These are phyloP conservation scores for Dromaius novaehollandiae DNA, from an alignment of 2,113 vertebrate genomes.

Conservation along the genomic window DNA sequence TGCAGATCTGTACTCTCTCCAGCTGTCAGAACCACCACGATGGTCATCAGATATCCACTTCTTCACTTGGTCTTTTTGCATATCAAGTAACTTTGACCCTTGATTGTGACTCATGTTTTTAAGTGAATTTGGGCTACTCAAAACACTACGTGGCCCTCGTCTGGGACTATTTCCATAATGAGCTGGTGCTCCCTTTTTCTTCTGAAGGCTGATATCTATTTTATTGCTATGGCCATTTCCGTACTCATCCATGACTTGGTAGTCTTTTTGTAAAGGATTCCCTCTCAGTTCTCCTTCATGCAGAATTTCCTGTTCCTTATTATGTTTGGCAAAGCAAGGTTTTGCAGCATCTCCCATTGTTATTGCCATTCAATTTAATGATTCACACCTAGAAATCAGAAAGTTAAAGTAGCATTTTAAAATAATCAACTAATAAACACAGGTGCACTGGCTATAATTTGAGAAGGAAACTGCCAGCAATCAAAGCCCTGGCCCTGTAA, in stretches of 20 bases:
- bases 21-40: slow-evolving; percentile 72
- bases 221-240: slow-evolving; percentile 76
- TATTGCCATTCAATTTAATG: slow-evolving; percentile 51
- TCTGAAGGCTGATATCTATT: slow-evolving; percentile 74
- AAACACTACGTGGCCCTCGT: slow-evolving; percentile 69
- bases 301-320: slow-evolving; percentile 71
- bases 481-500: not conserved
- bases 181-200: slow-evolving; percentile 73
- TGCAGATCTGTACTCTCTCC: slow-evolving; percentile 79
- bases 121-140: slow-evolving; percentile 76
- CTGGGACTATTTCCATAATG: slow-evolving; percentile 78
- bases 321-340: slow-evolving; percentile 76
- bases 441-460: not conserved
- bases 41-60: slow-evolving; percentile 79
- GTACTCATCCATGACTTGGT: slow-evolving; percentile 71
- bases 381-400: slow-evolving; percentile 45
- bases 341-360: slow-evolving; percentile 87
- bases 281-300: slow-evolving; percentile 81
- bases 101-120: slow-evolving; percentile 72
- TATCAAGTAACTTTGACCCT: slow-evolving; percentile 75
- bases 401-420: not conserved
- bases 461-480: not conserved
- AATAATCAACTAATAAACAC: not conserved
- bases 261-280: slow-evolving; percentile 59
- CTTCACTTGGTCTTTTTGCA: slow-evolving; percentile 80